Evolutionary conservation across 2,888 invertebrate genomes (phyloP).

Genomic region (Exephanes ischioxanthus): DNA sequence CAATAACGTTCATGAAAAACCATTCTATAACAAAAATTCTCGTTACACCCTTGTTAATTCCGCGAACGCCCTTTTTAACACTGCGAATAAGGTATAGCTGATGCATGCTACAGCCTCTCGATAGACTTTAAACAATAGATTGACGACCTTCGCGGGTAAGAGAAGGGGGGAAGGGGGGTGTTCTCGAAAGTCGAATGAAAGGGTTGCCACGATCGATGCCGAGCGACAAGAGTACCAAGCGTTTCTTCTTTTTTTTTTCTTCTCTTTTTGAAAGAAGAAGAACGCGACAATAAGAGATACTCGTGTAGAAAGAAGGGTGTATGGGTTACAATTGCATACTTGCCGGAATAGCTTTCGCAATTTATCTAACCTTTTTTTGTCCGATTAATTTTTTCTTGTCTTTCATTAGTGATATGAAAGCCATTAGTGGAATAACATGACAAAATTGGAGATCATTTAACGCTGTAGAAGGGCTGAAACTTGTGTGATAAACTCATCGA

Average conservation of each 20-base stretch:
- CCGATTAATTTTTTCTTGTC: not conserved
- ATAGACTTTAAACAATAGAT: slow-evolving; percentile 53
- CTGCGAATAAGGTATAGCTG: not conserved
- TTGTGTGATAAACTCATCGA: not conserved
- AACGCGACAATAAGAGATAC: not conserved
- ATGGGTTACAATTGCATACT: slow-evolving; percentile 14
- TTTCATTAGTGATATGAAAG: not conserved
- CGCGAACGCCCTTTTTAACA: slow-evolving; percentile 8
- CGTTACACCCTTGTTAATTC: slow-evolving; percentile 23
- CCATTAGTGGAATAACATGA: not conserved
- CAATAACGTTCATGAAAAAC: slow-evolving; percentile 1
- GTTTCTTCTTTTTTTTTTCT: slow-evolving; percentile 15
- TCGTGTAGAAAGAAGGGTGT: not conserved
- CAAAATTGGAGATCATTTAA: not conserved
- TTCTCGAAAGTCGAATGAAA: slow-evolving; percentile 46
- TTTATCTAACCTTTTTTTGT: not conserved
- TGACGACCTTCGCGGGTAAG: slow-evolving; percentile 50
- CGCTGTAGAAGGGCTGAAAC: not conserved
- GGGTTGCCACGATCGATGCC: slow-evolving; percentile 48
- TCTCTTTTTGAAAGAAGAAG: not conserved
- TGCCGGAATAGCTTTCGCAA: not conserved
- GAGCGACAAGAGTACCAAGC: slow-evolving; percentile 12
- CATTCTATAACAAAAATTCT: slow-evolving; percentile 12
- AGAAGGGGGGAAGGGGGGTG: not conserved
- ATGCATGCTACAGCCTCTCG: slow-evolving; percentile 25